phyloP scores from a whole-genome alignment of 2,888 invertebrate species.

The Spisula solida region DNA sequence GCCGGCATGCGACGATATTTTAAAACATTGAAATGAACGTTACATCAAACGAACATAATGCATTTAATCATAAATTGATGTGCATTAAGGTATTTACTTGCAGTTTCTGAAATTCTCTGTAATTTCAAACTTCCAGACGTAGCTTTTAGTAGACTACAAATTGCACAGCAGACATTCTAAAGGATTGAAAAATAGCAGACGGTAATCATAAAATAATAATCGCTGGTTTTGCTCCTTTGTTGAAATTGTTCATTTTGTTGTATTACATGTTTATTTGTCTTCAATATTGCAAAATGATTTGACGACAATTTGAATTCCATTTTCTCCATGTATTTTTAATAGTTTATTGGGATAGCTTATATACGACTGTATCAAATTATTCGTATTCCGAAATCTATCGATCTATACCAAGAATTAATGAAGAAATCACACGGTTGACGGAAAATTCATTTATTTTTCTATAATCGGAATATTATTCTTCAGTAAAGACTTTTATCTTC shows the following conservation, averaged over 20 bases:
- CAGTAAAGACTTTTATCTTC: neutral
- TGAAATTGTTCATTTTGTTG: neutral
- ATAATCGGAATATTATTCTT: conserved; percentile 15
- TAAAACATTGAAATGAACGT: neutral
- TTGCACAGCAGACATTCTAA: neutral
- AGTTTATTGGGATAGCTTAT: neutral
- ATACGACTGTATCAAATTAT: neutral
- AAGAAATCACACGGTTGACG: conserved; percentile 9
- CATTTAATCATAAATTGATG: conserved; percentile 10
- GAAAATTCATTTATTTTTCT: conserved; percentile 23
- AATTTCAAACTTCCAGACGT: conserved; percentile 2
- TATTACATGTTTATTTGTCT: neutral
- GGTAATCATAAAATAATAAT: neutral
- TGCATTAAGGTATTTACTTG: conserved; percentile 17
- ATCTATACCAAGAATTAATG: conserved; percentile 1
- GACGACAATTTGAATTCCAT: neutral
- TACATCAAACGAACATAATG: neutral
- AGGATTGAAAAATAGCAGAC: neutral
- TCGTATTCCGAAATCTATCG: neutral
- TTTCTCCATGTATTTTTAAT: neutral
- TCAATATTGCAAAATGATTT: neutral
- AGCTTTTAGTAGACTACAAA: neutral
- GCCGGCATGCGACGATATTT: neutral
- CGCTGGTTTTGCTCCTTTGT: neutral
- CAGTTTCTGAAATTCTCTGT: neutral